These are phyloP conservation scores for Liparis tanakae DNA, from an alignment of 2,797 vertebrate genomes.

Conservation along the genomic window DNA sequence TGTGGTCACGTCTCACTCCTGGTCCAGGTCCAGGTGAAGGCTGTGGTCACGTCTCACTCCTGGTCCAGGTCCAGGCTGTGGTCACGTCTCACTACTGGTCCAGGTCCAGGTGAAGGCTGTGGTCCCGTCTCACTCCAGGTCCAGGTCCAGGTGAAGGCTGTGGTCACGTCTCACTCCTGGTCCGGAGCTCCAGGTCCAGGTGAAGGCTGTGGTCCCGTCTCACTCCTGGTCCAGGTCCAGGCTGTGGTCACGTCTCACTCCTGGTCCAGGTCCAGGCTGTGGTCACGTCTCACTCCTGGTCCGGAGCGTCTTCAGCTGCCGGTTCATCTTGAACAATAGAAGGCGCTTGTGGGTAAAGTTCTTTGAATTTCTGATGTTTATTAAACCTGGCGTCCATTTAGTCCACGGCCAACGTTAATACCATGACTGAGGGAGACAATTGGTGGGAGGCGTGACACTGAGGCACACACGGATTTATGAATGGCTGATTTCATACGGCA, in stretches of 20 bases:
- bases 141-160: constrained; percentile 28
- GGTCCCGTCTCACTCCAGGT: constrained; percentile 53
- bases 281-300: constrained; percentile 47
- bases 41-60: too few species aligned
- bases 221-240: constrained; percentile 43
- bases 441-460: constrained; percentile 33
- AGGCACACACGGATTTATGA: constrained; percentile 40
- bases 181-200: constrained; percentile 43
- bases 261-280: constrained; percentile 35
- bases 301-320: constrained; percentile 45
- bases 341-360: constrained; percentile 26
- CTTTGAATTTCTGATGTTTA: constrained; percentile 24
- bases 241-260: constrained; percentile 68
- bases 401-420: constrained; percentile 40
- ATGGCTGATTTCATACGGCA: constrained; percentile 47
- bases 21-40: too few species aligned
- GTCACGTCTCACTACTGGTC: constrained; percentile 44
- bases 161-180: constrained; percentile 66
- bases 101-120: too few species aligned
- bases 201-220: too few species aligned
- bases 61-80: too few species aligned
- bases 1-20: too few species aligned
- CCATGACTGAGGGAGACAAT: constrained; percentile 30
- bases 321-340: constrained; percentile 32
- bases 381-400: constrained; percentile 29